Percentiles rank a stretch among this genome's conserved stretches.
These are phyloP conservation scores for Ephydatia muelleri DNA, from an alignment of 37 sponge, comb jelly and placozoan species.

Conservation along the genomic window DNA sequence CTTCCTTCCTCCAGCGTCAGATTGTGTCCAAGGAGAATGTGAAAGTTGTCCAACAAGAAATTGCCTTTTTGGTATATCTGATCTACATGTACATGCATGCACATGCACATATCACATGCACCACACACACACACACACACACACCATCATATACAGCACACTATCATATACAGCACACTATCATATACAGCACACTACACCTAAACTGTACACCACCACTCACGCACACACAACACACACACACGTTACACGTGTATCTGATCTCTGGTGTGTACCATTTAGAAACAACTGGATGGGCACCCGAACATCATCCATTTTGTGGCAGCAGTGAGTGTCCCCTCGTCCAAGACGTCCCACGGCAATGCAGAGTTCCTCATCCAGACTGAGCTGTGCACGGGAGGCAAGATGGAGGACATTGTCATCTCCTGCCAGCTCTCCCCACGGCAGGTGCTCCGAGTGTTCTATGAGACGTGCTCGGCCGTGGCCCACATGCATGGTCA, in stretches of 20 bases:
- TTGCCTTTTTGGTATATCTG: constrained; percentile 62
- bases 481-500: constrained; percentile 88
- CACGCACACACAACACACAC: constrained; percentile 14
- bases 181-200: too few species aligned
- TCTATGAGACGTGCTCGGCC: constrained; percentile 84
- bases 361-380: constrained; percentile 85
- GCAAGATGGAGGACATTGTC: constrained; percentile 50
- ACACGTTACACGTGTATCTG: background rate
- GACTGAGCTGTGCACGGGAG: constrained; percentile 82
- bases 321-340: constrained; percentile 45
- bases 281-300: constrained; percentile 80
- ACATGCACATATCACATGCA: too few species aligned
- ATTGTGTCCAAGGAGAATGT: constrained; percentile 66
- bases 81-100: background rate
- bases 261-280: background rate
- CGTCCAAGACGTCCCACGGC: constrained; percentile 62
- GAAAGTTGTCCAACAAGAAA: constrained; percentile 64
- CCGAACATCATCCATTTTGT: constrained; percentile 84
- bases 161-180: too few species aligned
- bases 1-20: constrained; percentile 39
- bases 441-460: constrained; percentile 80
- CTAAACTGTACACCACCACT: background rate
- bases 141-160: background rate
- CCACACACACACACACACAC: too few species aligned
- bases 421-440: constrained; percentile 30